Percentiles rank a stretch among this genome's conserved stretches.
Conservation (phyloP, 2,888 invertebrate genomes). For the Uropetala carovei region DNA sequence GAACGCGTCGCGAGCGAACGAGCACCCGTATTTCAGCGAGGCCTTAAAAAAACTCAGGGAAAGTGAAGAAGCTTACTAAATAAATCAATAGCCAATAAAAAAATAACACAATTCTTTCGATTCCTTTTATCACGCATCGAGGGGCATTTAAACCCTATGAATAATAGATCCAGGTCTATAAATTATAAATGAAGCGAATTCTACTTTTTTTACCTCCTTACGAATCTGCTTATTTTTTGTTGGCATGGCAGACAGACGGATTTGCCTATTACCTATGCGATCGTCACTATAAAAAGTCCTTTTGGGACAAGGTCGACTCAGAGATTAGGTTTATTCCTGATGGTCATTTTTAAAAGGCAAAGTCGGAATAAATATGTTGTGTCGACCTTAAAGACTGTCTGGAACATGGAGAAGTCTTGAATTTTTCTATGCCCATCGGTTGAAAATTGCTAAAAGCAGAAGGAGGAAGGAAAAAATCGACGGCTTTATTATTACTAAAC, state of each 20-base stretch:
- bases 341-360: constrained; percentile 32
- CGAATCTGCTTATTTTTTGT: constrained; percentile 24
- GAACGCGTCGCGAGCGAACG: no score
- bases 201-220: not conserved
- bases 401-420: not conserved
- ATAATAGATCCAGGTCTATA: constrained; percentile 17
- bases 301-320: constrained; percentile 24
- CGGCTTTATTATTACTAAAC: no score
- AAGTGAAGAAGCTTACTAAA: not conserved
- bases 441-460: no score
- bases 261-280: constrained; percentile 35
- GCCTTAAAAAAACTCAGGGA: not conserved
- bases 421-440: not conserved
- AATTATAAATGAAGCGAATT: constrained; percentile 35
- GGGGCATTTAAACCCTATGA: constrained; percentile 27
- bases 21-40: no score
- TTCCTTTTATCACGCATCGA: constrained; percentile 14
- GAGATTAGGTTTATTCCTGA: constrained; percentile 10
- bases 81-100: not conserved
- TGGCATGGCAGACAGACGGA: constrained; percentile 28
- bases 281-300: not conserved
- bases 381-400: not conserved
- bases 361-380: constrained; percentile 28
- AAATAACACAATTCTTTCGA: not conserved
- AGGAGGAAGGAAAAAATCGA: no score